Conservation (phyloP, 2,797 vertebrate genomes). For the Percopsis omiscomaycus region DNA sequence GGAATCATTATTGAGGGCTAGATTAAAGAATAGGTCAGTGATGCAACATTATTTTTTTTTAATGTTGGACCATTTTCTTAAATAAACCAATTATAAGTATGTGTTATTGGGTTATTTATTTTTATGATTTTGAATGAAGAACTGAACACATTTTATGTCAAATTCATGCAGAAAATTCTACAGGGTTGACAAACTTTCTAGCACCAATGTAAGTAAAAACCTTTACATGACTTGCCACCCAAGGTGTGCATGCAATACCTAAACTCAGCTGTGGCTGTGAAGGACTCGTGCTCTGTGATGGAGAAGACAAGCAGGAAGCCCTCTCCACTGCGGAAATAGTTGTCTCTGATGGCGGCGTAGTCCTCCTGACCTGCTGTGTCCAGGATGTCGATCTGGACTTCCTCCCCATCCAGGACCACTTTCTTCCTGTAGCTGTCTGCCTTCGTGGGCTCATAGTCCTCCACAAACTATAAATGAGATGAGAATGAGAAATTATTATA, state of each 20-base stretch:
- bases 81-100: background rate
- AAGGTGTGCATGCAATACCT: constrained; percentile 72
- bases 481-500: no score
- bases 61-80: background rate
- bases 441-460: constrained; percentile 98
- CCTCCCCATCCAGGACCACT: constrained; percentile 96
- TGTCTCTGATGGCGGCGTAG: constrained; percentile 97
- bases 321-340: constrained; percentile 98
- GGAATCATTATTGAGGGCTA: no score
- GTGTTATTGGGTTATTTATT: background rate
- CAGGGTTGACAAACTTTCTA: no score
- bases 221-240: no score
- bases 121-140: background rate
- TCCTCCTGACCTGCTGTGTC: constrained; percentile 99
- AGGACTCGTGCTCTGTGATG: constrained; percentile 95
- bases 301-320: constrained; percentile 97
- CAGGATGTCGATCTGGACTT: constrained; percentile 98
- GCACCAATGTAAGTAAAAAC: background rate
- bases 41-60: background rate
- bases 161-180: no score
- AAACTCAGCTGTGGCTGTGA: constrained; percentile 92
- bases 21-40: no score
- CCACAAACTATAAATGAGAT: constrained; percentile 85
- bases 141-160: background rate
- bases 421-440: constrained; percentile 99